Evolutionary conservation across 2,797 vertebrate species (phyloP).

Genomic region (Alauda arvensis): DNA sequence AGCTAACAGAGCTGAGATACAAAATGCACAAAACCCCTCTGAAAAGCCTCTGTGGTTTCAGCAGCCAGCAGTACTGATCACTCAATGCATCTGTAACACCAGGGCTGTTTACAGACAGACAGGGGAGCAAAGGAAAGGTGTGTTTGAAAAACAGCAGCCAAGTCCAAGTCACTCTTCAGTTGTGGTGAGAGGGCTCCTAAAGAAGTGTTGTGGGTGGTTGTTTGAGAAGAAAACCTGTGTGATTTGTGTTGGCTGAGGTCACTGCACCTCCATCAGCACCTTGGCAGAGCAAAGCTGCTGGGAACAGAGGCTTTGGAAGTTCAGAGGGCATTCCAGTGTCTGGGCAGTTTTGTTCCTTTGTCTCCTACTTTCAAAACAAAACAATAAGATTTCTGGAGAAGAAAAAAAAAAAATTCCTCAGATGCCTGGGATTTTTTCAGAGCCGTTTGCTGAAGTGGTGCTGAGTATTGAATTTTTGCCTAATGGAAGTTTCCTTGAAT

Average conservation of each 20-base stretch:
- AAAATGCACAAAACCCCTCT: neutral
- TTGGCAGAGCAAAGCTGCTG: neutral
- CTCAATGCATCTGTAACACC: fast-evolving
- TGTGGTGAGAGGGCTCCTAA: neutral
- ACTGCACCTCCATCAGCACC: neutral
- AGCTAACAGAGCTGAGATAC: neutral
- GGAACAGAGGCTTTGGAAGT: neutral
- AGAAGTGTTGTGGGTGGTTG: neutral
- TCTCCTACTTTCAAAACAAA: neutral
- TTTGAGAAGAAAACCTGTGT: neutral
- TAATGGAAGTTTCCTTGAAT: conserved; percentile 24
- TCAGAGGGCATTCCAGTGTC: neutral
- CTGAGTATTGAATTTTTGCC: conserved; percentile 1
- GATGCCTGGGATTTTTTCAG: neutral
- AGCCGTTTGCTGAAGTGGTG: neutral
- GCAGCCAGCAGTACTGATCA: neutral
- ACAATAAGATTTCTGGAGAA: conserved; percentile 3
- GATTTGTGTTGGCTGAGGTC: neutral
- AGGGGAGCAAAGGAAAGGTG: neutral
- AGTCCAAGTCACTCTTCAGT: neutral
- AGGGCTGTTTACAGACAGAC: neutral
- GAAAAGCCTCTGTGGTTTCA: neutral
- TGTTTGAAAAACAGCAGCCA: neutral
- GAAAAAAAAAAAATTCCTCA: neutral
- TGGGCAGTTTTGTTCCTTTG: neutral